phyloP scores from a whole-genome alignment of 1,140 invertebrate species.

The Hylaeus volcanicus region DNA sequence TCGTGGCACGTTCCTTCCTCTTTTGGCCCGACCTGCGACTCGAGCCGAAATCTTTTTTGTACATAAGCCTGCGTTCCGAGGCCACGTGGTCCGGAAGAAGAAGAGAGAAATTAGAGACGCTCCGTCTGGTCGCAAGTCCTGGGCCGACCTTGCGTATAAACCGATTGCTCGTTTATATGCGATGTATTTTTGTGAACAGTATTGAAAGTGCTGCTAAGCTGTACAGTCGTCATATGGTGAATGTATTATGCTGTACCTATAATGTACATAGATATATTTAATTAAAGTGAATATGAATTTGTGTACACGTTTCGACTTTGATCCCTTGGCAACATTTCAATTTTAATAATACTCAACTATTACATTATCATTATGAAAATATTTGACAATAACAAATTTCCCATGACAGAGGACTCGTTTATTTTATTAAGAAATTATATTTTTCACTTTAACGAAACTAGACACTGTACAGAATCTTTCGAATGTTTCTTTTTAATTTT shows the following conservation, averaged over 20 bases:
- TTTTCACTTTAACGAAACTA: no score
- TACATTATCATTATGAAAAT: no score
- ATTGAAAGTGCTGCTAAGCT: constrained; percentile 75
- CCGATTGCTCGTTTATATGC: constrained; percentile 71
- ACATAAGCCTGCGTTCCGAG: constrained; percentile 49
- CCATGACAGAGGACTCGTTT: no score
- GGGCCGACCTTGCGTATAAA: constrained; percentile 64
- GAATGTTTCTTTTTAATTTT: no score
- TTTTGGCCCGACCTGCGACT: constrained; percentile 60
- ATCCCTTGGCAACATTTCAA: neutral
- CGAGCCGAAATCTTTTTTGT: constrained; percentile 57
- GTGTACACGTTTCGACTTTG: constrained; percentile 61
- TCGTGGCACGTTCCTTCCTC: constrained; percentile 60
- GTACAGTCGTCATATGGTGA: constrained; percentile 76
- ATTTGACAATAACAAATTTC: no score
- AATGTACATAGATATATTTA: constrained; percentile 80
- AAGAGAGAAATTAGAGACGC: constrained; percentile 24
- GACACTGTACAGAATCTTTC: no score
- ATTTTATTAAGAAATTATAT: no score
- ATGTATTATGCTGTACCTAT: constrained; percentile 79
- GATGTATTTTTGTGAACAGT: constrained; percentile 79
- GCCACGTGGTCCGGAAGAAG: constrained; percentile 7
- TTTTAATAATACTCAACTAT: no score
- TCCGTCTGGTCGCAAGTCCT: constrained; percentile 55
- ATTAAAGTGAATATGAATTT: constrained; percentile 79